Conservation (phyloP, 2,113 vertebrate genomes). For the Tamias sibiricus region DNA sequence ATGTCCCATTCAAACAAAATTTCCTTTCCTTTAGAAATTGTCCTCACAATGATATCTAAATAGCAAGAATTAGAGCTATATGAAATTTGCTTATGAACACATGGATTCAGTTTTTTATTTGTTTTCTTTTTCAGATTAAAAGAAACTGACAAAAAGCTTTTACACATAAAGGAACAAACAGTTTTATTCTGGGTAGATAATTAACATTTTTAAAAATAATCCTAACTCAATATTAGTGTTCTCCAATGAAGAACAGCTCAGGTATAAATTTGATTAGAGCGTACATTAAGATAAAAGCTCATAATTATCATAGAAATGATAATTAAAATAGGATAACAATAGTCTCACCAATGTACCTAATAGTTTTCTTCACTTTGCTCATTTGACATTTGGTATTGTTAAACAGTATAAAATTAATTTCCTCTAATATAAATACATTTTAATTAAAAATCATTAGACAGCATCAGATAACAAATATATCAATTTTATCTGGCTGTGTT, state of each 20-base stretch:
- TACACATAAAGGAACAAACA: neutral
- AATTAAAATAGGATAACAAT: conserved; percentile 19
- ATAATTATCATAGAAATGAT: neutral
- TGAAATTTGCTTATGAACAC: neutral
- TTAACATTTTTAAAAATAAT: neutral
- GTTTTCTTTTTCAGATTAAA: neutral
- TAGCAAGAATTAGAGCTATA: neutral
- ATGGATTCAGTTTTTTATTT: neutral
- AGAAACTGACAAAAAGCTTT: neutral
- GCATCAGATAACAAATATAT: conserved; percentile 31
- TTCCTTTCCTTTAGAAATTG: neutral
- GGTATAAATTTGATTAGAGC: neutral
- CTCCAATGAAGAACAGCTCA: neutral
- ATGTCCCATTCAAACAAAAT: neutral
- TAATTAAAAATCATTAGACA: conserved; percentile 70
- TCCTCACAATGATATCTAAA: neutral
- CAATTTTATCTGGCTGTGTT: neutral
- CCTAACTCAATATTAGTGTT: neutral
- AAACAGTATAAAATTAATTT: conserved; percentile 75
- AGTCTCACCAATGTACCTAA: neutral
- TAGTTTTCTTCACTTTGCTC: conserved; percentile 24
- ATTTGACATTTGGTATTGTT: conserved; percentile 58
- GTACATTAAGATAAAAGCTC: neutral
- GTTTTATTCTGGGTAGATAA: neutral
- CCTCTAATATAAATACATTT: conserved; percentile 62